Conservation (phyloP, 2,113 vertebrate genomes). For the Oreochromis tanganicae region DNA sequence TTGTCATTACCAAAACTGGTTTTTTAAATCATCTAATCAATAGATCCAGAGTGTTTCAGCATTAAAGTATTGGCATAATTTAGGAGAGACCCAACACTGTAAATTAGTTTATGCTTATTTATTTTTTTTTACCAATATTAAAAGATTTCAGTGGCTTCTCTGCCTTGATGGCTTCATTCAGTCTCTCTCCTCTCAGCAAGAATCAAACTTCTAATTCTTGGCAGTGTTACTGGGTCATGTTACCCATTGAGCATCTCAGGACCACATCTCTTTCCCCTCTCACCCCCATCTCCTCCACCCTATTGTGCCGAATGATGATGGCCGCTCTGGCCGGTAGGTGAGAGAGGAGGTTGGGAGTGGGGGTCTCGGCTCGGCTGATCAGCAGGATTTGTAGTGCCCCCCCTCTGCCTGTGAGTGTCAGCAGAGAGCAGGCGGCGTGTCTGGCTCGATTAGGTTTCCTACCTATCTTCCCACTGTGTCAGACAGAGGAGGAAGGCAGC, state of each 20-base stretch:
- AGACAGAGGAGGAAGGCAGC: slow-evolving; percentile 54
- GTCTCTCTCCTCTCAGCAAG: background rate
- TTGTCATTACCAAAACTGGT: background rate
- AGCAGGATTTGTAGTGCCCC: slow-evolving; percentile 46
- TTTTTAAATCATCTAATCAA: background rate
- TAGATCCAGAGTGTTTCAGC: background rate
- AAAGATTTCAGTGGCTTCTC: background rate
- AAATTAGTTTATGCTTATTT: background rate
- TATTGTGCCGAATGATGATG: slow-evolving; percentile 45
- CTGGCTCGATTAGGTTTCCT: slow-evolving; percentile 60
- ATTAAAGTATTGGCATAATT: background rate
- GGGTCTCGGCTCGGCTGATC: background rate
- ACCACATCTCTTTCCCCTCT: slow-evolving; percentile 33
- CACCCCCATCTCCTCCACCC: slow-evolving; percentile 37
- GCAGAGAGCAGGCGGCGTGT: slow-evolving; percentile 68
- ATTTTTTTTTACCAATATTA: background rate
- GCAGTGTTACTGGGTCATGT: slow-evolving; percentile 4
- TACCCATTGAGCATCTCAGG: slow-evolving; percentile 22
- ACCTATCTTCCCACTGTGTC: slow-evolving; percentile 64
- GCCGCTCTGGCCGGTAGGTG: slow-evolving; percentile 21
- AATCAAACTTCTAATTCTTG: slow-evolving; percentile 12
- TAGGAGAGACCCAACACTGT: background rate
- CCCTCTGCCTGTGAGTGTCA: slow-evolving; percentile 65
- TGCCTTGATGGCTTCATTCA: background rate
- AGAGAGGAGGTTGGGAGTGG: background rate